phyloP scores from a whole-genome alignment of 2,888 invertebrate genomes.

The Leptogaster cylindrica region DNA sequence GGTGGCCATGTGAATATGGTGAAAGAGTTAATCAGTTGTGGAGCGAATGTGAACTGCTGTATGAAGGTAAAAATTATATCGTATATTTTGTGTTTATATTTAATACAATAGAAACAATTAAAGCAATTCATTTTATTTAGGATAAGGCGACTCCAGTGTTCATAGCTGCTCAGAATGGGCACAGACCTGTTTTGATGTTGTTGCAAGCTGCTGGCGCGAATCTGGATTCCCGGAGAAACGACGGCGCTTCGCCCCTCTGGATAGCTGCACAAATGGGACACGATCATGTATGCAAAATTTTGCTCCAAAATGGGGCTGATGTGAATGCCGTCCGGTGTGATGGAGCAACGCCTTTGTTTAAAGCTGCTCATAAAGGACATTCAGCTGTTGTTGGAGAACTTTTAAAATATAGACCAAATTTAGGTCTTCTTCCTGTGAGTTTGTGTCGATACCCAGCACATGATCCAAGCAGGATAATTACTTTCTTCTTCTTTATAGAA shows the following conservation, averaged over 20 bases:
- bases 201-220: slow-evolving; percentile 77
- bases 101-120: not conserved
- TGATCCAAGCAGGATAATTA: not conserved
- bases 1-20: slow-evolving; percentile 90
- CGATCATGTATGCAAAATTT: slow-evolving; percentile 76
- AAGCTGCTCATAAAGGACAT: slow-evolving; percentile 94
- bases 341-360: slow-evolving; percentile 92
- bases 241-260: slow-evolving; percentile 90
- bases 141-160: slow-evolving; percentile 91
- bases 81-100: not conserved
- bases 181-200: slow-evolving; percentile 77
- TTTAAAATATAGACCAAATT: slow-evolving; percentile 80
- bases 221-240: slow-evolving; percentile 76
- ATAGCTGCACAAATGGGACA: slow-evolving; percentile 96
- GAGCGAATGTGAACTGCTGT: slow-evolving; percentile 79
- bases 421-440: slow-evolving; percentile 81
- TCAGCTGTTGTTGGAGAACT: slow-evolving; percentile 84
- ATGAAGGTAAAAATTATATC: slow-evolving; percentile 73
- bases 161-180: slow-evolving; percentile 93
- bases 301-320: slow-evolving; percentile 78
- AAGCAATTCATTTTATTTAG: slow-evolving; percentile 63
- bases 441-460: not conserved
- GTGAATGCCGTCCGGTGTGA: slow-evolving; percentile 85
- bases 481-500: slow-evolving; percentile 68
- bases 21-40: slow-evolving; percentile 79